phyloP scores from a whole-genome alignment of 53 echinoderm and acorn worm genomes.

The Mesocentrotus franciscanus region DNA sequence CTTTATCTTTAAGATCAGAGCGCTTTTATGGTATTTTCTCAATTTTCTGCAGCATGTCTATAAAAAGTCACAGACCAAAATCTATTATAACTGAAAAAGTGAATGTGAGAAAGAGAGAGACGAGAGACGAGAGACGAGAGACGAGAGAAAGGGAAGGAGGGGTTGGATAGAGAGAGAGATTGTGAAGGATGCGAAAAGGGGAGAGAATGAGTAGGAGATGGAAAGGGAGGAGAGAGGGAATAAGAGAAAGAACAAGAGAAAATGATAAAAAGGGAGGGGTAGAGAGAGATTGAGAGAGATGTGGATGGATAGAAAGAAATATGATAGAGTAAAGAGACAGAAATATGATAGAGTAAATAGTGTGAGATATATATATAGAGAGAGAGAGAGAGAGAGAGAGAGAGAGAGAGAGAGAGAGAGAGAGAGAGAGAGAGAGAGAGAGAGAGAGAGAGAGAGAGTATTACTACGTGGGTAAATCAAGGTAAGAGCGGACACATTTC shows the following conservation, averaged over 20 bases:
- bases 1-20: too few relatives aligned
- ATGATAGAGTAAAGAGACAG: not conserved
- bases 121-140: not conserved
- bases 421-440: not conserved
- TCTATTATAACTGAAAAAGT: not conserved
- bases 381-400: not conserved
- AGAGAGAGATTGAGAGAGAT: not conserved
- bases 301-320: not conserved
- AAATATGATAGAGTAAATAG: not conserved
- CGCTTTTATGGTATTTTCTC: too few relatives aligned
- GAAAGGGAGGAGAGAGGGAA: not conserved
- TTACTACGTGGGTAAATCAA: not conserved
- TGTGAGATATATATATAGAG: not conserved
- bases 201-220: not conserved
- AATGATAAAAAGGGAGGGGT: not conserved
- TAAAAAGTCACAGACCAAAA: too few relatives aligned
- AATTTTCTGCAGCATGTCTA: too few relatives aligned
- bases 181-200: not conserved
- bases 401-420: conserved; percentile 17
- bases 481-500: conserved; percentile 38
- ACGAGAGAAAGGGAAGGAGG: not conserved
- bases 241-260: not conserved
- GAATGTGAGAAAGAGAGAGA: not conserved
- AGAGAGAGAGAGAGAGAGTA: not conserved
- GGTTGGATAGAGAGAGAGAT: not conserved